Evolutionary conservation across 1,140 invertebrate species (phyloP).

Genomic region (Araneus ventricosus): DNA sequence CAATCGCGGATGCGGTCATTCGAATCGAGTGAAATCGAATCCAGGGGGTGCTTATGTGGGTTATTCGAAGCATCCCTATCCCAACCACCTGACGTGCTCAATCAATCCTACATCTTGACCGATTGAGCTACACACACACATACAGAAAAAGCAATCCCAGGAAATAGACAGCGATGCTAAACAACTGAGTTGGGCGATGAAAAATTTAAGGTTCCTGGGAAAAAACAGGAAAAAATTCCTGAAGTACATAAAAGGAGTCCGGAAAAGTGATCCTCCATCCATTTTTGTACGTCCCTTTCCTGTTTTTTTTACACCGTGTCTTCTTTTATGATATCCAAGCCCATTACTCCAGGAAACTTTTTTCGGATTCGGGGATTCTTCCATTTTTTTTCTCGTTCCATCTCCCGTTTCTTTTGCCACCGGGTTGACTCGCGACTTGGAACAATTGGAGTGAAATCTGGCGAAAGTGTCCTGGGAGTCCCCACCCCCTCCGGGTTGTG

Average conservation of each 20-base stretch:
- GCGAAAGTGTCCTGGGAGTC: slow-evolving; percentile 54
- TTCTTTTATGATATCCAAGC: slow-evolving; percentile 46
- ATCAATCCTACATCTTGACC: slow-evolving; percentile 24
- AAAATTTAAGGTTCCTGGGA: slow-evolving; percentile 26
- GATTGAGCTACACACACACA: slow-evolving; percentile 10
- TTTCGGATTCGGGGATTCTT: neutral
- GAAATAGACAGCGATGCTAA: slow-evolving; percentile 18
- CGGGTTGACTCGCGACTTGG: slow-evolving; percentile 49
- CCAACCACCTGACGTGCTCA: slow-evolving; percentile 38
- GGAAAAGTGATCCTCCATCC: slow-evolving; percentile 17
- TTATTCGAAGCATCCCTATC: neutral
- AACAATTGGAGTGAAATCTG: slow-evolving; percentile 66
- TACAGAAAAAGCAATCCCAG: slow-evolving; percentile 10
- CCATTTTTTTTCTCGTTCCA: no score
- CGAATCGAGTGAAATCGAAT: neutral
- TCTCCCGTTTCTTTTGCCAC: neutral
- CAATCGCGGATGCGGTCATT: neutral
- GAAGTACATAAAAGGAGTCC: slow-evolving; percentile 22
- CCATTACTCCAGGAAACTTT: slow-evolving; percentile 44
- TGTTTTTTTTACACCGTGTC: slow-evolving; percentile 31
- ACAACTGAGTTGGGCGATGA: slow-evolving; percentile 31
- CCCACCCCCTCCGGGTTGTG: neutral
- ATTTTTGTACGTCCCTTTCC: neutral
- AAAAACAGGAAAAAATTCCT: neutral
- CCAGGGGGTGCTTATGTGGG: neutral